Base-by-base conservation (phyloP, 2,113 vertebrate species). In the Caranx melampygus region DNA sequence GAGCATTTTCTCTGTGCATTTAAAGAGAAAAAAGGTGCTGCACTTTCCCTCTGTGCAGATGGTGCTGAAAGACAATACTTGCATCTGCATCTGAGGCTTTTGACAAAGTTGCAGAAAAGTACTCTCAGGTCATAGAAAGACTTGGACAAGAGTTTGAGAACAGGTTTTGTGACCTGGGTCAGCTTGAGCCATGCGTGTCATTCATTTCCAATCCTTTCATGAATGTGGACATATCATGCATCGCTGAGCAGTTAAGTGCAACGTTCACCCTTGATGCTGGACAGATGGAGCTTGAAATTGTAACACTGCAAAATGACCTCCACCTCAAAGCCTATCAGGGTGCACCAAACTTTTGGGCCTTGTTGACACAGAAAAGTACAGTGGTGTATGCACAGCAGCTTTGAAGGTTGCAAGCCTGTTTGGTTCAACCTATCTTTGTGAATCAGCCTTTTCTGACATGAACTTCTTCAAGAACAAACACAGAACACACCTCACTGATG, bases 401-500 rank as follows among this genome's bases (percentile, higher is more conserved):
- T 44, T 78, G 58, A 62, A 70, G 6, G 64, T 83, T 78, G 70
- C 70, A 20, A 11, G 78, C 31, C 40, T 87, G 2, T 90, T 88
- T 47, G 14, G 45, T 47, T 16, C 79, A 78, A 90, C 72, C 37
- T 82, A 65, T 61, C 79, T 83, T 0, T 80, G 75, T 75, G 80
- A 86, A 84, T 87, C 72, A 69, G 62, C 65, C 7, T 85, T 86
- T 84, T 45, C 77, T 42, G 58, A 87, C 15, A 89, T 84, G 74
- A 84, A 89, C 33, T 84, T 82, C 44, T 81, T 85, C 1, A 86
- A 86, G 35, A 86, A 85, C 71, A 76, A 45, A 45, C 73, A 85
- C 72, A 76, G 79, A 85, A 85, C 82, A 75, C 5, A 35, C 52
- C 60, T 87, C 18, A 86, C 81, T 82, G 82, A 26, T 26, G 26